Evolutionary conservation across 2,797 vertebrate species (phyloP).

Genomic region (Chromobotia macracanthus): DNA sequence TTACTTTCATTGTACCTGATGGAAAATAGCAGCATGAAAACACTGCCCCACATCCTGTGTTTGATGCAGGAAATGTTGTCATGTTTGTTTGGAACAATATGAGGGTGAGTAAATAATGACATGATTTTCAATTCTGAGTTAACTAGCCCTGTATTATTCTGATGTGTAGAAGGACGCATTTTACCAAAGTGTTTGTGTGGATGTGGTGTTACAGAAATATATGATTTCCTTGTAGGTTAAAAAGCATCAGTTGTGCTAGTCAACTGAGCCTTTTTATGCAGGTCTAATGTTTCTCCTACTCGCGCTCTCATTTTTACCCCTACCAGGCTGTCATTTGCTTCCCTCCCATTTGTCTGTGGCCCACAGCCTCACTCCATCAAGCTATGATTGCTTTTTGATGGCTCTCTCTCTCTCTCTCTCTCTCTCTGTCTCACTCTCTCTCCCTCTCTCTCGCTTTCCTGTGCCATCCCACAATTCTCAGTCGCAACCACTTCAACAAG

Average conservation of each 20-base stretch:
- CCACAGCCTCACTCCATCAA: constrained; percentile 66
- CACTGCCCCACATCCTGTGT: too few species aligned
- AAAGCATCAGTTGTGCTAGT: constrained; percentile 28
- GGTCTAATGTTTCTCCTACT: constrained; percentile 46
- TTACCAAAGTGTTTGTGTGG: constrained; percentile 1
- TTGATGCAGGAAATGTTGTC: too few species aligned
- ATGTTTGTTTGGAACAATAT: neutral
- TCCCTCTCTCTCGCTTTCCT: constrained; percentile 46
- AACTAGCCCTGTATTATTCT: neutral
- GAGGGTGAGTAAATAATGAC: neutral
- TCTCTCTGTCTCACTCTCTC: constrained; percentile 40
- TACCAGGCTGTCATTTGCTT: constrained; percentile 66
- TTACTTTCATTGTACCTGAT: too few species aligned
- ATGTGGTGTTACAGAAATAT: constrained; percentile 11
- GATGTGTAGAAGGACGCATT: constrained; percentile 3
- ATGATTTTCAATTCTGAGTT: neutral
- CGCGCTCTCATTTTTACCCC: constrained; percentile 19
- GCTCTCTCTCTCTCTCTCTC: constrained; percentile 56
- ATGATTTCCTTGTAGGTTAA: constrained; percentile 22
- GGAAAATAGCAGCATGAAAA: too few species aligned
- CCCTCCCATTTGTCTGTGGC: constrained; percentile 64
- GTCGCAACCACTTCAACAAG: constrained; percentile 68
- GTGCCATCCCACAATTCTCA: constrained; percentile 61
- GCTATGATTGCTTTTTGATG: constrained; percentile 77
- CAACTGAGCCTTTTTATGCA: constrained; percentile 48